Evolutionary conservation across 2,113 vertebrate species (phyloP).

Genomic region (Sinocyclocheilus anophthalmus): DNA sequence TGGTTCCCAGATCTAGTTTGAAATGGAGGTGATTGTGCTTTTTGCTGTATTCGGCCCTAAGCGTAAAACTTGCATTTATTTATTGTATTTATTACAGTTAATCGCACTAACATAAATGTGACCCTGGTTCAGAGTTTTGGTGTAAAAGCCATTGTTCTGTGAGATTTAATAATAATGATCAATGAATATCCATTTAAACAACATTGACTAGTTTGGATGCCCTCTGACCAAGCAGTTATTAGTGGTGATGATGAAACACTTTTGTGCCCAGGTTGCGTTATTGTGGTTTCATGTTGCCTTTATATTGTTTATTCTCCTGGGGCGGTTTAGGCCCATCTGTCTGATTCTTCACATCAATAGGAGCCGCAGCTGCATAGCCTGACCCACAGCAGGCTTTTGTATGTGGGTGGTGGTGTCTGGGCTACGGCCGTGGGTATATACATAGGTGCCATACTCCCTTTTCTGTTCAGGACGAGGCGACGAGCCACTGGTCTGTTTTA

Average conservation of each 20-base stretch:
- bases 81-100: too few relatives aligned
- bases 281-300: conserved; percentile 42
- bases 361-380: conserved; percentile 44
- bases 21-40: neutral
- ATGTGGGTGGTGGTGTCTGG: conserved; percentile 12
- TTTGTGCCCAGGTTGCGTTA: conserved; percentile 22
- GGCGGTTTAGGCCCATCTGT: conserved; percentile 52
- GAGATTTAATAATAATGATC: neutral
- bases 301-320: conserved; percentile 31
- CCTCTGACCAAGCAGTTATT: neutral
- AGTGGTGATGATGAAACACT: neutral
- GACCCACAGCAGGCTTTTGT: conserved; percentile 43
- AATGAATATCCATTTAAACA: neutral
- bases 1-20: neutral
- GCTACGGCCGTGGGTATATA: neutral
- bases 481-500: neutral
- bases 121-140: neutral
- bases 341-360: conserved; percentile 52
- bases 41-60: too few relatives aligned
- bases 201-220: neutral
- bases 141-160: neutral
- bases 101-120: too few relatives aligned
- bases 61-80: too few relatives aligned
- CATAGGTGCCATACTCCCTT: neutral
- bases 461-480: neutral